phyloP scores from a whole-genome alignment of 2,797 vertebrate genomes.

The Todus mexicanus region DNA sequence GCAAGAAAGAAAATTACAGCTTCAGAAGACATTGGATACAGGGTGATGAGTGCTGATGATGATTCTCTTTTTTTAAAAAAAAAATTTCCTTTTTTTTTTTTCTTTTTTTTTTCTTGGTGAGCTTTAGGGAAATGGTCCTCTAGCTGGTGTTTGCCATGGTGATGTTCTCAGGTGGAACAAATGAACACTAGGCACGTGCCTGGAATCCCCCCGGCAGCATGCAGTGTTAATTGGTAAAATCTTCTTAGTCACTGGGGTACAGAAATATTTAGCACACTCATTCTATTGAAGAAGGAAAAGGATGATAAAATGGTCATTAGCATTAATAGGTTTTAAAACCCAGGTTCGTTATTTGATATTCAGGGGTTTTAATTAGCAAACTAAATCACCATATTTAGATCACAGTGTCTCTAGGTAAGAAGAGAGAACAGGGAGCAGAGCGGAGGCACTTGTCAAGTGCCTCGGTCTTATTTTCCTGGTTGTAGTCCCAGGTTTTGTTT shows the following conservation, averaged over 20 bases:
- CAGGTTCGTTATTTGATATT: neutral
- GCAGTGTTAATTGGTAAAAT: neutral
- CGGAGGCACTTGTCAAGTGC: neutral
- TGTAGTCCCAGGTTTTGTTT: neutral
- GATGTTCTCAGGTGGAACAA: neutral
- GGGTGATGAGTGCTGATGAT: neutral
- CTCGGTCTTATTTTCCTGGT: too few species aligned
- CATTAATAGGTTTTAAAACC: neutral
- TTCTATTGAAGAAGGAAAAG: neutral
- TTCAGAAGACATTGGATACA: neutral
- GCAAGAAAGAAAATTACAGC: neutral
- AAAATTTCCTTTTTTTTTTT: too few species aligned
- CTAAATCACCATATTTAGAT: neutral
- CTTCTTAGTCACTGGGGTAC: neutral
- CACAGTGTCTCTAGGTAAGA: neutral
- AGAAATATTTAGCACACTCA: neutral
- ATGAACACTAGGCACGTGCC: neutral
- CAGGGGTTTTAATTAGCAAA: neutral
- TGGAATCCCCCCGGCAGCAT: neutral
- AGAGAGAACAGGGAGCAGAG: rapidly evolving
- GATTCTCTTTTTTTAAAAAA: too few species aligned
- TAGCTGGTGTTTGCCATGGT: neutral
- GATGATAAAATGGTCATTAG: neutral
- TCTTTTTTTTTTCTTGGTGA: neutral
- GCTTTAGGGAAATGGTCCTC: neutral